Percentiles rank a stretch among this genome's conserved stretches.
Conservation (phyloP, 92 coral and sea anemone species). For the Paragorgia papillata region DNA sequence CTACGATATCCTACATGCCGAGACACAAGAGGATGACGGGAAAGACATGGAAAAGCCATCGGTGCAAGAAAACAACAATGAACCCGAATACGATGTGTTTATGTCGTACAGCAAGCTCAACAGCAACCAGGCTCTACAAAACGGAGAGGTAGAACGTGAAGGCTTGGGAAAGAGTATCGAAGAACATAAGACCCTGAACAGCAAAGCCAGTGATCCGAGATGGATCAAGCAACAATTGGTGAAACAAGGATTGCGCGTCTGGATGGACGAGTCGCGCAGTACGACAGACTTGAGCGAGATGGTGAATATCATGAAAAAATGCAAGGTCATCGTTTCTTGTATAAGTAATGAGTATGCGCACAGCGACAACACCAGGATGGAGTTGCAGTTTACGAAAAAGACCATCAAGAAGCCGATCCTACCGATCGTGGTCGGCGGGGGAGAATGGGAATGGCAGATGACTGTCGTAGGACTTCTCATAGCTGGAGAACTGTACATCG, state of each 20-base stretch:
- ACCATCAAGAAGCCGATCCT: conserved; percentile 85
- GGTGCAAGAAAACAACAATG: conserved; percentile 40
- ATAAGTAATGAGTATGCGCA: conserved; percentile 86
- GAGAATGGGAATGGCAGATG: conserved; percentile 92
- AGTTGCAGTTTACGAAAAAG: conserved; percentile 93
- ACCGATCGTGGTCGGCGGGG: conserved; percentile 87
- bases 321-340: conserved; percentile 88
- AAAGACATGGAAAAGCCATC: conserved; percentile 9
- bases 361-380: conserved; percentile 93
- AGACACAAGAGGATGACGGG: conserved; percentile 38
- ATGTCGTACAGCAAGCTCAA: conserved; percentile 88
- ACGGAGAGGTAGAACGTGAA: conserved; percentile 59
- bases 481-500: conserved; percentile 94
- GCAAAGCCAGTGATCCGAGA: conserved; percentile 64
- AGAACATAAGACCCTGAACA: background rate
- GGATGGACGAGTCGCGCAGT: conserved; percentile 53
- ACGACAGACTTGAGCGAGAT: conserved; percentile 61
- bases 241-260: conserved; percentile 64
- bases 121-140: conserved; percentile 71
- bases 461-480: conserved; percentile 89
- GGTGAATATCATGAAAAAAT: conserved; percentile 67
- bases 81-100: conserved; percentile 71
- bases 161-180: conserved; percentile 46
- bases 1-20: conserved; percentile 77
- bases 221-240: conserved; percentile 66